Base-by-base conservation (phyloP, 2,888 invertebrate genomes). In the Malthinus seriepunctatus region DNA sequence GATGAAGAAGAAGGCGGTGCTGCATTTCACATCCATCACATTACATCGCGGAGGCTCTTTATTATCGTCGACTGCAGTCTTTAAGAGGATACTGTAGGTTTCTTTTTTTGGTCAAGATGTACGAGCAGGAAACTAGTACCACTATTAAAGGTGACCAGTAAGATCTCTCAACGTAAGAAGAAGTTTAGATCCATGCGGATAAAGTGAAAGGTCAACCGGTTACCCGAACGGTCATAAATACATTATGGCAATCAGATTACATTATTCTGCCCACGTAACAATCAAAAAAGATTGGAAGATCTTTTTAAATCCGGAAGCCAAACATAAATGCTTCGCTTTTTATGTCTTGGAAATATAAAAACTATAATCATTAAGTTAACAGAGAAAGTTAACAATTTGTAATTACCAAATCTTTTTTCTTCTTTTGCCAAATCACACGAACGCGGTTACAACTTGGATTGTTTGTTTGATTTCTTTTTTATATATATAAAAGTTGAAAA, bases 191-290 rank as follows among this genome's bases (percentile, higher is more conserved):
- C 23, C 39, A 15, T 15, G 44, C 44, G 11, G 62, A 62, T 62
- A 62, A 63, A 60, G 57, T 62, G 64, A 66, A 67, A 67, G 67
- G 67, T 67, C 67, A 65, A 67, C 67, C 63, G 23, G 23, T 42
- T 23, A 15, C 2, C 5, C 39, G 15, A 42, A 42, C 14, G 14
- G 15, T 42, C 14, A 42, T 42, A 14, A 42, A 42, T 23, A 42
- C 14, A n/a, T 42, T 42, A 42, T 42, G 39, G 14, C 39, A 42
- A 15, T 23, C 23, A 23, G 23, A 23, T 23, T 23, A 23, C 23
- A 23, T 23, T 23, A 23, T 23, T 23, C 23, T 23, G 23, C 23
- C 23, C 23, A 23, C 23, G 23, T 23, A 23, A 23, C 23, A 23
- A 23, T 23, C 23, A 23, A 23, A 23, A 23, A 42, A 14, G 39